Percentiles rank a stretch among this genome's conserved stretches.
Evolutionary conservation across 30 jellyfish, hydroid and myxozoan genomes (phyloP).

Genomic region (Mastigias papua): DNA sequence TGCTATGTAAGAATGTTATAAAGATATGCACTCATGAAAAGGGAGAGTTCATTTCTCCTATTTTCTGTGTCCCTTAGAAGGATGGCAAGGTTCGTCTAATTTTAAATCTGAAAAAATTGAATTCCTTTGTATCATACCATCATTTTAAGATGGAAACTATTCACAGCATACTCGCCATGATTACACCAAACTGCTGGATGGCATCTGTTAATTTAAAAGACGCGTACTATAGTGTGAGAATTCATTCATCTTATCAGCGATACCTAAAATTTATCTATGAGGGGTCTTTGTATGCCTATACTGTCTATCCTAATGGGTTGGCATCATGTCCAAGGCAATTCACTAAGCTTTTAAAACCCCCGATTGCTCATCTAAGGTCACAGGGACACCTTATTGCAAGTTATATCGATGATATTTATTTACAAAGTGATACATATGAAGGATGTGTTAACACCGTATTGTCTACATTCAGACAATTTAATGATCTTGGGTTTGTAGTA

Average conservation of each 20-base stretch:
- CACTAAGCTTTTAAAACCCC: constrained; percentile 47
- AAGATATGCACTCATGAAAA: not conserved
- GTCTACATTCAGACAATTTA: constrained; percentile 7
- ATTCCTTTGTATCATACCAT: constrained; percentile 23
- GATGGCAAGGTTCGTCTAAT: constrained; percentile 37
- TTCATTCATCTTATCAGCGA: constrained; percentile 23
- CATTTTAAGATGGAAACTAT: constrained; percentile 71
- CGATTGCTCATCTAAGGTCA: constrained; percentile 22
- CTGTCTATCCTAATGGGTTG: constrained; percentile 56
- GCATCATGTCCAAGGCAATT: constrained; percentile 47
- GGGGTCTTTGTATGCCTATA: constrained; percentile 28
- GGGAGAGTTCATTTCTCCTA: constrained; percentile 42
- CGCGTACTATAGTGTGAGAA: constrained; percentile 39
- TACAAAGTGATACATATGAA: constrained; percentile 23
- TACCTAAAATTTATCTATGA: constrained; percentile 26
- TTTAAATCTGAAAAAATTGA: constrained; percentile 38
- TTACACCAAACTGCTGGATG: constrained; percentile 48
- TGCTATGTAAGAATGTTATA: constrained; percentile 11
- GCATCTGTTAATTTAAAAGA: constrained; percentile 47
- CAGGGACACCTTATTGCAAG: constrained; percentile 29
- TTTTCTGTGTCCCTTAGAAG: constrained; percentile 27
- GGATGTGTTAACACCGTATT: constrained; percentile 21
- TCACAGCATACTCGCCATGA: constrained; percentile 6
- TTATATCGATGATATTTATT: constrained; percentile 36
- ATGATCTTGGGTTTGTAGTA: constrained; percentile 38